Evolutionary conservation across 2,888 invertebrate genomes (phyloP).

Genomic region (Leistus spinibarbis): DNA sequence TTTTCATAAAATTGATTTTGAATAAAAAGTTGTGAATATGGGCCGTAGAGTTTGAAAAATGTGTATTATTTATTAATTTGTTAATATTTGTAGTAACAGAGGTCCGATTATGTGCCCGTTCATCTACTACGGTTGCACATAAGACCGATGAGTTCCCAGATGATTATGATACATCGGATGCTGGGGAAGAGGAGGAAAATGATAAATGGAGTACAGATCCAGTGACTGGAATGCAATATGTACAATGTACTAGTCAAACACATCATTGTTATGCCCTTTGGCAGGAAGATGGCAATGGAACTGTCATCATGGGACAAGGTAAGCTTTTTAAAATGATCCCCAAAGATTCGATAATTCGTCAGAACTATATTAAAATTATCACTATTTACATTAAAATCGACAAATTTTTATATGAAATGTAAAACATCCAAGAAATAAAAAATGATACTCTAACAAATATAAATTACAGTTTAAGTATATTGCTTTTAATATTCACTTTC

Average conservation of each 20-base stretch:
- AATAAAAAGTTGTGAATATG: no score
- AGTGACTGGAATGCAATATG: slow-evolving; percentile 28
- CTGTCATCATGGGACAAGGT: slow-evolving; percentile 74
- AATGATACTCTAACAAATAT: no score
- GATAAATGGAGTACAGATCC: slow-evolving; percentile 7
- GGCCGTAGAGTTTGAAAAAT: neutral
- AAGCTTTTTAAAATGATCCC: slow-evolving; percentile 43
- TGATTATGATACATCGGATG: slow-evolving; percentile 27
- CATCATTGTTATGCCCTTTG: slow-evolving; percentile 72
- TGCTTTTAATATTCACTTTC: no score
- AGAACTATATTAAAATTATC: neutral
- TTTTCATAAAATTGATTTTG: neutral
- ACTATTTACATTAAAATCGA: neutral
- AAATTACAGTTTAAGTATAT: no score
- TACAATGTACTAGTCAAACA: slow-evolving; percentile 19
- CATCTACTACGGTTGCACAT: slow-evolving; percentile 34
- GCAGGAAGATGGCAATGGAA: slow-evolving; percentile 69
- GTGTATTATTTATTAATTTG: neutral
- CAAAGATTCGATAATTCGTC: neutral
- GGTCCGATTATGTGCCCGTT: slow-evolving; percentile 19
- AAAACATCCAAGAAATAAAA: no score
- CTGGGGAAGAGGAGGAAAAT: slow-evolving; percentile 16
- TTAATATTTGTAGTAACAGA: slow-evolving; percentile 9
- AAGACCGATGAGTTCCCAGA: slow-evolving; percentile 31
- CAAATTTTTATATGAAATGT: no score